Evolutionary conservation across 2,797 vertebrate genomes (phyloP), one percentile per base, ranked within the genome.

Genomic region (Todus mexicanus): DNA sequence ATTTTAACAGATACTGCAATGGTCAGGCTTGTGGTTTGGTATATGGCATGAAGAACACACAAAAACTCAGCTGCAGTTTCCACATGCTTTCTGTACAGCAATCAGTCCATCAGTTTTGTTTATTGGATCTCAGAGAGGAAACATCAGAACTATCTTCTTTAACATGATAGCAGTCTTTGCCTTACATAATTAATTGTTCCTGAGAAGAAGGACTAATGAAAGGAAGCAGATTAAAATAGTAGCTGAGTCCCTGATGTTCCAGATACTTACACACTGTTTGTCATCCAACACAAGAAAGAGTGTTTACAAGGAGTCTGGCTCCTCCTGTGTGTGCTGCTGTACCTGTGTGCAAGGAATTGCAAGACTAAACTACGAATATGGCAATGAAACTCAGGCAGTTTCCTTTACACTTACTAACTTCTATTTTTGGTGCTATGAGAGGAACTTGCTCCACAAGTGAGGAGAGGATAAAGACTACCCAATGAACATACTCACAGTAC

Each of bases 401-500:
- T 90, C 75, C 22, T 76, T 73, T 40, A n/a, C 16, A 50, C 10
- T 81, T 71, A 13, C 0, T 35, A 63, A 35, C 17, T 70, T 70
- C 23, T 45, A 87, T 43, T 56, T 12, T 48, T 13, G 3, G 22
- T 82, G 22, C 68, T 56, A 15, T 6, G 33, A 33, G 56, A 12
- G 15, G 8, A 80, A 65, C 25, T 88, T 63, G 14, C 14, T 70
- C 31, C 18, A 63, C 27, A 83, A 42, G 29, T 2, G 2, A 73
- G 10, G 19, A 89, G 27, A 71, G 1, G 1, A 63, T 54, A 78
- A 86, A 71, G 63, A 13, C 15, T 21, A 57, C 7, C 0, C 0
- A 0, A 82, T 13, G 12, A 65, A 76, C 8, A 27, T 29, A 43
- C 12, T 78, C 19, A 10, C 8, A 63, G 42, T 20, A 56, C 7